Percentiles rank a stretch among this genome's conserved stretches.
Conservation (phyloP, 2,113 vertebrate species). For the Chunga burmeisteri region DNA sequence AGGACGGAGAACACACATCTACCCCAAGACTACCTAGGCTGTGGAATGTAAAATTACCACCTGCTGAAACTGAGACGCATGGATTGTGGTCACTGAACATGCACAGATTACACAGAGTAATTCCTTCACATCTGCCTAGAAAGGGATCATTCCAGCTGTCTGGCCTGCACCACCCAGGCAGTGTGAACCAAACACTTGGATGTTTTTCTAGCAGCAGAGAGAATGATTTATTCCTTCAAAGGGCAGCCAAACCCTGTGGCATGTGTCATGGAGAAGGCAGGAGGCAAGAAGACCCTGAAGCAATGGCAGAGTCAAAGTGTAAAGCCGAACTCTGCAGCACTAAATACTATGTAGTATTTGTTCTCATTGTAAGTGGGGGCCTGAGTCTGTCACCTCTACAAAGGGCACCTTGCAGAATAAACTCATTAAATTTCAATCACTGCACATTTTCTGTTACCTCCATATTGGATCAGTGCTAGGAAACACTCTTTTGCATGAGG, state of each 20-base stretch:
- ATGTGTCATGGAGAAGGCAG: not conserved
- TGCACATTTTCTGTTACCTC: not conserved
- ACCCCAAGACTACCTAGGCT: not conserved
- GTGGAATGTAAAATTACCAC: not conserved
- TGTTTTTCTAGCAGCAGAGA: not conserved
- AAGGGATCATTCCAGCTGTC: not conserved
- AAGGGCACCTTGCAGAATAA: not conserved
- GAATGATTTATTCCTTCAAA: not conserved
- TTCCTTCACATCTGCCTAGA: not conserved
- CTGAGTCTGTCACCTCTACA: not conserved
- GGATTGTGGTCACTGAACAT: not conserved
- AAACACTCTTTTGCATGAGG: not conserved
- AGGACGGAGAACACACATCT: not conserved
- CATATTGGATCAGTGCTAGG: accelerated
- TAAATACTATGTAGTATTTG: not conserved
- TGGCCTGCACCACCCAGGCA: not conserved
- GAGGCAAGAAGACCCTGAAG: not conserved
- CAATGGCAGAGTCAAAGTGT: not conserved
- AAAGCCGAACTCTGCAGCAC: not conserved
- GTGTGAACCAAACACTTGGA: not conserved
- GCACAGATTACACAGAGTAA: not conserved
- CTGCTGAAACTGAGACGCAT: not conserved
- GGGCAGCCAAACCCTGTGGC: not conserved
- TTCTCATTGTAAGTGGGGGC: not conserved
- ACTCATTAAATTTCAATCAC: not conserved